Evolutionary conservation across 2,797 vertebrate species (phyloP), one percentile per base, ranked within the genome.

Genomic region (Spizella passerina): DNA sequence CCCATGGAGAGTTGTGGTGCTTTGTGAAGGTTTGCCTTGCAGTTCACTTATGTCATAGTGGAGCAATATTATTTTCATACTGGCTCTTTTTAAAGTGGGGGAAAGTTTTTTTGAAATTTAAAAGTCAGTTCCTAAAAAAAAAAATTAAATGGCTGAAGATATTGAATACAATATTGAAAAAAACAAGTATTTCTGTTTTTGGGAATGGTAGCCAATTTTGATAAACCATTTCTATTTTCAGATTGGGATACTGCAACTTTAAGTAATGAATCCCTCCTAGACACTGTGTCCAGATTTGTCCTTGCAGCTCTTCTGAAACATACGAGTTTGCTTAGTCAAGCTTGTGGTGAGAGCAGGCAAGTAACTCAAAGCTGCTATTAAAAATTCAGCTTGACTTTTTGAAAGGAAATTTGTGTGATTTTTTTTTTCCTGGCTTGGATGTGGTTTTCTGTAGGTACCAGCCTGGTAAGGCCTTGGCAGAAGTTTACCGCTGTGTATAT

Each of bases 201-300:
- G 39, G 36, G 50, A 73, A 46, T 4, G 13, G 34, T 86, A 84
- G 59, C 68, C 47, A 75, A 34, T 95, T 84, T 91, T 93, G 73
- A 44, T 83, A 4, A 65, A 36, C 95, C 6, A 10, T 93, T 97
- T 98, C 86, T 96, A 3, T 97, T 97, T 98, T 84, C 98, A 99
- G 99, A 99, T 96, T 99, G 99, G 99, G 99, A 99, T 98, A 99
- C 99, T 79, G 99, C 99, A 27, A 98, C 98, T 64, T 97, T 99
- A 94, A 99, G 98, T 92, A 99, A 99, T 14, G 99, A 99, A 94
- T 98, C 98, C 4, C 98, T 99, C 47, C 90, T 99, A 92, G 99
- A 99, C 94, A 99, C 98, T 1, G 99, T 99, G 66, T 99, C 99
- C 94, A 98, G 99, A 97, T 99, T 99, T 96, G 99, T 99, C 91